Base-by-base conservation (phyloP, 2,113 vertebrate species). In the Limanda limanda region DNA sequence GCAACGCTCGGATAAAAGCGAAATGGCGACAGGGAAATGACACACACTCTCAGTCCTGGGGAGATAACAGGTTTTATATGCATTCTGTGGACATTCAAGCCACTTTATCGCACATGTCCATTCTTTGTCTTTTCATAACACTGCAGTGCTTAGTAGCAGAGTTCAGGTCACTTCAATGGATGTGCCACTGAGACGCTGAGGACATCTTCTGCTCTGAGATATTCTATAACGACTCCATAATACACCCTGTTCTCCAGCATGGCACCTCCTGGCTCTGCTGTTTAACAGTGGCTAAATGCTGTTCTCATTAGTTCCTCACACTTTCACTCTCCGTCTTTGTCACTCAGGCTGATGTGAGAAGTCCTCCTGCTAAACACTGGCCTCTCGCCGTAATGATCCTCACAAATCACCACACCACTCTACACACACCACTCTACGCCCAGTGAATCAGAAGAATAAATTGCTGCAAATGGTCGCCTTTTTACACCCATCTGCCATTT, bases 251-350 rank as follows among this genome's bases (percentile, higher is more conserved):
- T 68, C 58, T 59, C 37, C 73, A 25, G 63, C 51, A 13, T 3
- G 68, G 45, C 69, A 65, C 40, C 63, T 71, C 35, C 57, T 56
- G 48, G 35, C 23, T 57, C 67, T 18, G 48, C 65, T 67, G 27
- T 87, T 82, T 65, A 79, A 78, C 77, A 83, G 61, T 21, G 35
- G 78, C 71, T 85, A 87, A 92, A 88, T 58, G 71, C 68, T 71
- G 73, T 74, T 76, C 77, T 79, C 76, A 78, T 82, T 74, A 83
- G 75, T 85, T 77, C 72, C 57, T 74, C 79, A 60, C 78, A 45
- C 68, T 60, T 67, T 68, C 74, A 61, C 58, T 79, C 48, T 74
- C 60, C 4, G 24, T 79, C 76, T 82, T 51, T 76, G 77, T 82
- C 79, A 69, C 75, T 75, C 74, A 69, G 4, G 25, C 67, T 70